Base-by-base conservation (phyloP, 35 echinoderm and acorn worm species). In the Ptychodera flava region DNA sequence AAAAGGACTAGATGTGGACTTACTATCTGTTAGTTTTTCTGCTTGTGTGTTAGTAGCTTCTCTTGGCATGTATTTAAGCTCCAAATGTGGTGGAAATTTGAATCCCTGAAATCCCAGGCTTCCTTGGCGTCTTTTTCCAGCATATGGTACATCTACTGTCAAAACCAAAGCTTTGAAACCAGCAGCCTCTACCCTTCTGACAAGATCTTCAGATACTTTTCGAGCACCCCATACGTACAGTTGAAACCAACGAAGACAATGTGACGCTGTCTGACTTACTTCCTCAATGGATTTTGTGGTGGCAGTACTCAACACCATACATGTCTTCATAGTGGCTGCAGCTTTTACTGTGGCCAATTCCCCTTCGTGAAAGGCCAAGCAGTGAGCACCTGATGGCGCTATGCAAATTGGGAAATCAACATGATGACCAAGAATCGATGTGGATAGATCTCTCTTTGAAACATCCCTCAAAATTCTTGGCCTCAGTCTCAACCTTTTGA, bases 71-170 rank as follows among this genome's bases (percentile, higher is more conserved):
- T n/a, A n/a, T n/a, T n/a, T n/a, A n/a, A n/a, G n/a, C n/a, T n/a
- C n/a, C n/a, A n/a, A n/a, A n/a, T n/a, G n/a, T n/a, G n/a, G n/a
- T n/a, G n/a, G n/a, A n/a, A n/a, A n/a, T n/a, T n/a, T n/a, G n/a
- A n/a, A n/a, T n/a, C n/a, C n/a, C n/a, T n/a, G n/a, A n/a, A n/a
- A n/a, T n/a, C n/a, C n/a, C n/a, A n/a, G n/a, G n/a, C n/a, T n/a
- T n/a, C n/a, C n/a, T n/a, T n/a, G n/a, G n/a, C n/a, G n/a, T 92
- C 92, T 79, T 76, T 84, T 89, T 1, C 95, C 95, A 22, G 88
- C 37, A 31, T 80, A 31, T 31, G 95, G 95, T 0, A 85, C 32
- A 81, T 89, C 87, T 33, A 89, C 79, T 14, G 87, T 89, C 12
- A 89, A 32, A 0, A 89, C 87, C 14, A 89, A 30, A 52, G 87